These are phyloP conservation scores for Melanotus villosus DNA, from an alignment of 2,888 invertebrate genomes.

Conservation along the genomic window DNA sequence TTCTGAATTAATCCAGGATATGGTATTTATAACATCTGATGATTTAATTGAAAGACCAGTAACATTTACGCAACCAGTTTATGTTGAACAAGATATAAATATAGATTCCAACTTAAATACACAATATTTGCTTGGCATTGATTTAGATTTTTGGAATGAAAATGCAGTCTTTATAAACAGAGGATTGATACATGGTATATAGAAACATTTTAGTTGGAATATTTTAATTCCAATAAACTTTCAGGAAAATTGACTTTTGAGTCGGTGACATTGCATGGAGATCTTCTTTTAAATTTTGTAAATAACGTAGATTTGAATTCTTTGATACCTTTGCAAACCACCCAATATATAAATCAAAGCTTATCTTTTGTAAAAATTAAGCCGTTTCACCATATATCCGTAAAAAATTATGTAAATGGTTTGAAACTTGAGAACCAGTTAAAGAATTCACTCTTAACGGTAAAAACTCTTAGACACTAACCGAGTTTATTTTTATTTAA, in stretches of 20 bases:
- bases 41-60: constrained; percentile 62
- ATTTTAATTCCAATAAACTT: no score
- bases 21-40: constrained; percentile 65
- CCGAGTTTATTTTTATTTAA: not conserved
- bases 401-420: constrained; percentile 66
- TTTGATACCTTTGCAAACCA: constrained; percentile 68
- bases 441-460: constrained; percentile 70
- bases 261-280: constrained; percentile 65
- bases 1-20: constrained; percentile 61
- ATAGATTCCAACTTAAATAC: constrained; percentile 61
- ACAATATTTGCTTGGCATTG: constrained; percentile 63
- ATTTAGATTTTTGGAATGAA: constrained; percentile 65
- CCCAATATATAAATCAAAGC: constrained; percentile 66
- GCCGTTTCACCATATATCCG: constrained; percentile 57
- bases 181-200: constrained; percentile 61
- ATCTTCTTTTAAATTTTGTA: constrained; percentile 65
- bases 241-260: constrained; percentile 67
- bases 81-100: constrained; percentile 51
- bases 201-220: no score
- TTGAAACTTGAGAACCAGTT: constrained; percentile 67
- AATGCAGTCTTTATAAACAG: constrained; percentile 68
- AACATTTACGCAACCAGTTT: constrained; percentile 62
- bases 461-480: constrained; percentile 59
- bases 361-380: constrained; percentile 65
- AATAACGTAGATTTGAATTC: constrained; percentile 68